Conservation (phyloP, 2,888 invertebrate species). For the Cylindroiulus punctatus region DNA sequence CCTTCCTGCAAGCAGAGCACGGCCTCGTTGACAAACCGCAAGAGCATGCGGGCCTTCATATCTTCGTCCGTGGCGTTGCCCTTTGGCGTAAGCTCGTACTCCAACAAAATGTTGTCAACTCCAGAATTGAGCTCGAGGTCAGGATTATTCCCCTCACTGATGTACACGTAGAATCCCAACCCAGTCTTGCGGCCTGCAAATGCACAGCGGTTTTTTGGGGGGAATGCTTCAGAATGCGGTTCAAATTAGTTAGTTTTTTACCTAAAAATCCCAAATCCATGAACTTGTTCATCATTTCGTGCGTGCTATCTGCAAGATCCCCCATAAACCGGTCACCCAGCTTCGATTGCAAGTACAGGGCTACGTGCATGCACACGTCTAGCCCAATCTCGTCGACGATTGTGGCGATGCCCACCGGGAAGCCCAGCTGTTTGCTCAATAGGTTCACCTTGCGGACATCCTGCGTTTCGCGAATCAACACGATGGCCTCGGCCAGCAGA, state of each 20-base stretch:
- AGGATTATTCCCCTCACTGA: conserved; percentile 78
- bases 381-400: conserved; percentile 96
- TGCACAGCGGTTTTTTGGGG: conserved; percentile 51
- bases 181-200: conserved; percentile 86
- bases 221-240: not conserved
- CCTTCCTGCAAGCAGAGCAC: conserved; percentile 95
- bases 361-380: conserved; percentile 73
- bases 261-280: conserved; percentile 89
- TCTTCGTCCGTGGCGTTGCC: conserved; percentile 84
- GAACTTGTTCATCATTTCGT: conserved; percentile 82
- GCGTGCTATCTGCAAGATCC: conserved; percentile 77
- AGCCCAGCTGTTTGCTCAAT: conserved; percentile 87
- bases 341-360: conserved; percentile 77
- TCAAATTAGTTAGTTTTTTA: conserved; percentile 61
- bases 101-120: conserved; percentile 82
- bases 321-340: not conserved
- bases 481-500: conserved; percentile 90
- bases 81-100: conserved; percentile 75
- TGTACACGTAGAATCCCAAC: conserved; percentile 91
- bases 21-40: conserved; percentile 97
- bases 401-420: conserved; percentile 97
- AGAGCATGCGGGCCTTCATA: conserved; percentile 86
- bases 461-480: conserved; percentile 85
- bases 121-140: conserved; percentile 72
- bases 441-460: conserved; percentile 89